Conservation (phyloP, 2,797 vertebrate species). For the Fringilla coelebs region DNA sequence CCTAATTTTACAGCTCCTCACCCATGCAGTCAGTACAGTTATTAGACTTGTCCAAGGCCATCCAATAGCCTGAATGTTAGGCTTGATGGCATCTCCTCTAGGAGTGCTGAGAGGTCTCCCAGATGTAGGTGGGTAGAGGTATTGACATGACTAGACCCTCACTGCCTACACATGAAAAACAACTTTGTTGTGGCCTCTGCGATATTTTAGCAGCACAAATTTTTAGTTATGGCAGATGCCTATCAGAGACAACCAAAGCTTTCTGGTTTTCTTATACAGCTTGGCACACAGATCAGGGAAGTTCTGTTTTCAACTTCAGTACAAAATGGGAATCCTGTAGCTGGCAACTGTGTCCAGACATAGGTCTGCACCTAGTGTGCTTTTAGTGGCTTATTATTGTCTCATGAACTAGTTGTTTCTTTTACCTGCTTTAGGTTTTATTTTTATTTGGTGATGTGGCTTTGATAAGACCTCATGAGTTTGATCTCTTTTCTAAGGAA, state of each 20-base stretch:
- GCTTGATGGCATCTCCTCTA: not conserved
- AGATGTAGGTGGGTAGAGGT: not conserved
- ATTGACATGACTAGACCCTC: not conserved
- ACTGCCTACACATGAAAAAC: not conserved
- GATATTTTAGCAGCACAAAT: not conserved
- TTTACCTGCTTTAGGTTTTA: conserved; percentile 36
- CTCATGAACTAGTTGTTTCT: conserved; percentile 36
- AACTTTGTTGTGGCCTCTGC: not conserved
- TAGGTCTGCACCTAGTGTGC: conserved; percentile 29
- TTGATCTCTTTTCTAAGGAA: conserved; percentile 24
- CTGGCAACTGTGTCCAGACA: conserved; percentile 53
- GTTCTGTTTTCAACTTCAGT: not conserved
- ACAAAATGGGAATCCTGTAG: not conserved
- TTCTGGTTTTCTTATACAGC: not conserved
- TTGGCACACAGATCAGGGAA: not conserved
- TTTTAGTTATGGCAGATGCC: not conserved
- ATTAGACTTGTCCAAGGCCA: not conserved
- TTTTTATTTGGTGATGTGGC: conserved; percentile 31
- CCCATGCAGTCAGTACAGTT: not conserved
- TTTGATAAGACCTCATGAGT: conserved; percentile 36
- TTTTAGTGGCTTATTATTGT: conserved; percentile 33
- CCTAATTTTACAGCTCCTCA: not conserved
- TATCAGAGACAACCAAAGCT: not conserved
- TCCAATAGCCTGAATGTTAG: not conserved
- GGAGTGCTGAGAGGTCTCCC: not conserved